Base-by-base conservation (phyloP, 2,113 vertebrate genomes). In the Hyperopisus bebe region DNA sequence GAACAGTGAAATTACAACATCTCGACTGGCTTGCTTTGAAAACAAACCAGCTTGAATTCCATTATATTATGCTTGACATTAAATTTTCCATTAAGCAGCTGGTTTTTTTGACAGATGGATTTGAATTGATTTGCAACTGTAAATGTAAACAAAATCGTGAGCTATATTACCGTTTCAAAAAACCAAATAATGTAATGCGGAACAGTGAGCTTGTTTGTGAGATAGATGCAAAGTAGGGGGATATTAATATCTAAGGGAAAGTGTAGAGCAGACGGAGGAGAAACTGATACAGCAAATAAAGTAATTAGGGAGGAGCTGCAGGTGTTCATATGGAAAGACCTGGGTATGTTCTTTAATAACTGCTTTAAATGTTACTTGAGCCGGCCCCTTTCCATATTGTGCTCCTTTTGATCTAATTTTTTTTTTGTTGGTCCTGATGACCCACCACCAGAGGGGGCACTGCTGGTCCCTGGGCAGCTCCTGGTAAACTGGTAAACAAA, bases 381-480 rank as follows among this genome's bases (percentile, higher is more conserved):
- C 44, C 2, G 8, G 9, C 39, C 19, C 44, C 44, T 24, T 84
- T 84, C 19, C 42, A 44, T 84, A 13, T 47, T 7, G 9, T 47
- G 24, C 7, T 46, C 7, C 42, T 84, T 47, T n/a, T 47, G 15
- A 47, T 47, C 3, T 24, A 13, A 1, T n/a, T 10, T 47, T 47
- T 51, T 47, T 24, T 84, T 21, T 2, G 13, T 24, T 84, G 82
- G 39, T 84, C 44, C 82, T 47, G 44, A 47, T 84, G 42, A 47
- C 82, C 82, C 82, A 47, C 39, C 82, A 84, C 82, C 82, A 84
- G 82, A 47, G 82, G 82, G 82, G 82, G 82, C 44, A 84, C 44
- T 84, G 44, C 82, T 1, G 39, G 24, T 46, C 82, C 42, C 82
- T 47, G 82, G 44, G 82, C 9, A 84, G 11, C 9, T 47, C 15